Evolutionary conservation across 2,797 vertebrate species (phyloP), one percentile per base, ranked within the genome.

Genomic region (Coccyzus lansbergi): DNA sequence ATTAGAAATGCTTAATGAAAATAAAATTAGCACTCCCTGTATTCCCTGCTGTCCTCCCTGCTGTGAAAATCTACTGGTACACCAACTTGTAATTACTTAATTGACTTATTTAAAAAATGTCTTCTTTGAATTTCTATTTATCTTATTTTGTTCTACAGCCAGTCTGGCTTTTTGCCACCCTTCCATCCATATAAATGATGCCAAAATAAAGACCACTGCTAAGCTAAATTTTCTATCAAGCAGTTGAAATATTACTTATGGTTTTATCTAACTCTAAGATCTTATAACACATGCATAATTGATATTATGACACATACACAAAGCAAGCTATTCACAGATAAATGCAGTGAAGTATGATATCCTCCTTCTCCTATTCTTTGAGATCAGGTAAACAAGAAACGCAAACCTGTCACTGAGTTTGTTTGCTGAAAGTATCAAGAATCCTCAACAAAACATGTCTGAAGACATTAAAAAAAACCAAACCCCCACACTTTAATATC

Each of bases 1-100:
- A 95, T 82, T 76, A 88, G 81, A 91, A 95, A 82, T 77, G 78
- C 77, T 89, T 96, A 94, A 93, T 95, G 92, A 95, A 93, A 92
- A 86, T 34, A 84, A 96, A 96, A 91, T 96, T 90, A 94, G 49
- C 20, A 17, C 21, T 79, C 80, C 74, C 8, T 64, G 64, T 64
- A 71, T 93, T 86, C 83, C 77, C 91, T 60, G 74, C 92, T 85
- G 75, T 84, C 77, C 36, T 84, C 77, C 87, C 92, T 34, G 85
- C 91, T 95, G 92, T 88, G 91, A 93, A 95, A 94, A 94, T 91
- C 89, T 88, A 86, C 65, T 60, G 70, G 51, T 64, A 83, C 49
- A 70, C 65, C 18, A 64, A 86, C 63, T 90, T n/a, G 59, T 86
- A 95, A 96, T 94, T 89, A 92, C 51, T 14, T 88, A 91, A 93